Percentiles rank a stretch among this genome's conserved stretches.
phyloP scores from a whole-genome alignment of 2,113 vertebrate species.

The Sakesphorus luctuosus region DNA sequence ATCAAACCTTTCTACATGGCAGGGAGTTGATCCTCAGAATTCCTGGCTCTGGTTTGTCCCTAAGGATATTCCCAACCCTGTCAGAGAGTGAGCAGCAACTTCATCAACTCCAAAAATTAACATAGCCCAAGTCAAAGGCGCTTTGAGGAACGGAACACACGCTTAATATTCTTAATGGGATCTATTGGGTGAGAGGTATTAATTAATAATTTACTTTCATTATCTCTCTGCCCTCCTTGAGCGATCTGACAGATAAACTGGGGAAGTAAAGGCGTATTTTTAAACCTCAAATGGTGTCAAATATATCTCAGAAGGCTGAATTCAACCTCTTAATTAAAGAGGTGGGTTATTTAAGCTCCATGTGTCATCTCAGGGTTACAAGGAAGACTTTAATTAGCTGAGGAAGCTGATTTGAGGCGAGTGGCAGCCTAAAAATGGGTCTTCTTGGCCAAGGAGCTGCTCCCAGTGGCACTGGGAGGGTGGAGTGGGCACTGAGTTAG shows the following conservation, averaged over 20 bases:
- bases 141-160: neutral
- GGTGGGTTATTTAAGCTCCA: slow-evolving; percentile 45
- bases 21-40: neutral
- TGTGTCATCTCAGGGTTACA: neutral
- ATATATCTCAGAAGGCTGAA: slow-evolving; percentile 27
- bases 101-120: neutral
- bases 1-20: neutral
- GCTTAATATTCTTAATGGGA: slow-evolving; percentile 12
- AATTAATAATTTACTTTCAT: slow-evolving; percentile 48
- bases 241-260: neutral
- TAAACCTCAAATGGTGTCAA: slow-evolving; percentile 4
- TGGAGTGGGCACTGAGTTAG: neutral
- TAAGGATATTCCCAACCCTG: neutral
- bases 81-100: neutral
- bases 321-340: slow-evolving; percentile 37
- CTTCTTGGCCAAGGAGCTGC: neutral
- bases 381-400: slow-evolving; percentile 55
- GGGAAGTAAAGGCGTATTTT: slow-evolving; percentile 16
- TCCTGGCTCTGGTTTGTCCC: neutral
- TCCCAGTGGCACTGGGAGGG: neutral
- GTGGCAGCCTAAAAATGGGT: neutral
- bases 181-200: neutral
- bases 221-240: slow-evolving; percentile 35
- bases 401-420: slow-evolving; percentile 10
- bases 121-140: neutral